Percentiles rank a stretch among this genome's conserved stretches.
Conservation (phyloP, 2,888 invertebrate species). For the Nomada ruficornis region DNA sequence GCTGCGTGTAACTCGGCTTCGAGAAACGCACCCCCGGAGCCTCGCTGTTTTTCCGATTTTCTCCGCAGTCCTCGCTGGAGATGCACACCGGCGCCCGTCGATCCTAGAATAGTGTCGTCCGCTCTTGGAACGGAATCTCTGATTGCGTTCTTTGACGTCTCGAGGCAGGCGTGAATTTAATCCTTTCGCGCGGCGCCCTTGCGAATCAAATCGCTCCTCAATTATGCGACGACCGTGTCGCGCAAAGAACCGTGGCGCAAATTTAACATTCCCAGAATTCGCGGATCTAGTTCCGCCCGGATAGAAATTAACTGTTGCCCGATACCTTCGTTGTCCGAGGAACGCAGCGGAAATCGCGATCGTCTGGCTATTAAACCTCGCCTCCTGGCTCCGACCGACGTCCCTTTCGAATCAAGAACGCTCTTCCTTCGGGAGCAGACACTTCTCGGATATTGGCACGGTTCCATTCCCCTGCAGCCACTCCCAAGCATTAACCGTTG, state of each 20-base stretch:
- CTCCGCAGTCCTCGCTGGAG: constrained; percentile 12
- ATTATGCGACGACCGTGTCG: no score
- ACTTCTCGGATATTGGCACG: constrained; percentile 69
- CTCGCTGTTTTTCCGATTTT: constrained; percentile 43
- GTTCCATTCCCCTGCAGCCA: constrained; percentile 62
- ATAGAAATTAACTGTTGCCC: neutral
- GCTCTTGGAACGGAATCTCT: neutral
- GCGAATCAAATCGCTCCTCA: no score
- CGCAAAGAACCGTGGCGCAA: no score
- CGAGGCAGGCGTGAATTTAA: no score
- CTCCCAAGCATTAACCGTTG: constrained; percentile 56
- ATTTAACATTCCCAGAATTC: neutral
- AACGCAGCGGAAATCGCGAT: constrained; percentile 1
- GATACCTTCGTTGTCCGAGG: neutral
- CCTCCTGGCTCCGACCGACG: neutral
- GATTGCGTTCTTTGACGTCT: no score
- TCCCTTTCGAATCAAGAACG: constrained; percentile 29
- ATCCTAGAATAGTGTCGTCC: constrained; percentile 26
- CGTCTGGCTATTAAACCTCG: constrained; percentile 18
- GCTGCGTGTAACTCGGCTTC: constrained; percentile 24
- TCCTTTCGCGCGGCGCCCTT: no score
- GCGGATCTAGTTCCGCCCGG: neutral
- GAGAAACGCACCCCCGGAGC: constrained; percentile 15
- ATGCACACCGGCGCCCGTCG: constrained; percentile 18
- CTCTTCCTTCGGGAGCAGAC: constrained; percentile 54